phyloP scores from a whole-genome alignment of 1,140 invertebrate genomes.

The Orius insidiosus region DNA sequence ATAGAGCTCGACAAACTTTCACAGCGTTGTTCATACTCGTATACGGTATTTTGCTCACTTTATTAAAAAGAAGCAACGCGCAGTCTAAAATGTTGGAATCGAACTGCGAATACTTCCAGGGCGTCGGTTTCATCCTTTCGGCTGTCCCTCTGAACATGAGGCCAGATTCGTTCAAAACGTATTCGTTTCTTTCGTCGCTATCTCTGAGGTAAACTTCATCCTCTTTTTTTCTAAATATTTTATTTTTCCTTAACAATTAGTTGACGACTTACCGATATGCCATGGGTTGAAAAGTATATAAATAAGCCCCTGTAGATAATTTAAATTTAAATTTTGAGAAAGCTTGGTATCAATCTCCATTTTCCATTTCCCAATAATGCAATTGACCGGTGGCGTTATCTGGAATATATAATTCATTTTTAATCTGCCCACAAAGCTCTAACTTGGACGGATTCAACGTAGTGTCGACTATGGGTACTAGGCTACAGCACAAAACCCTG shows the following conservation, averaged over 20 bases:
- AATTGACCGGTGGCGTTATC: constrained; percentile 49
- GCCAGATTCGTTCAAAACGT: constrained; percentile 71
- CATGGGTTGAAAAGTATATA: constrained; percentile 78
- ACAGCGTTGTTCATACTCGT: constrained; percentile 52
- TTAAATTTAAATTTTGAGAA: constrained; percentile 33
- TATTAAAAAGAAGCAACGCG: constrained; percentile 55
- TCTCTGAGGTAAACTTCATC: constrained; percentile 40
- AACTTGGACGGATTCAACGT: no score
- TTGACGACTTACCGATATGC: constrained; percentile 42
- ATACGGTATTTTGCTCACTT: constrained; percentile 46
- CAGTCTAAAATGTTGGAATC: constrained; percentile 73
- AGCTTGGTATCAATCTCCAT: constrained; percentile 72
- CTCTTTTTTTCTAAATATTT: constrained; percentile 24
- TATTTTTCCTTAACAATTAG: neutral
- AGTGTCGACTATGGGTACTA: no score
- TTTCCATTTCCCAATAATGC: constrained; percentile 69
- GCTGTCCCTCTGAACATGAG: constrained; percentile 79
- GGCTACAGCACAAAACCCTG: no score
- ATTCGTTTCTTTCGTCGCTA: constrained; percentile 61
- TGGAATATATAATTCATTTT: no score
- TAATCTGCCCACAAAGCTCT: no score
- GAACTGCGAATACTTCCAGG: constrained; percentile 87
- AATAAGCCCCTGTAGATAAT: constrained; percentile 41
- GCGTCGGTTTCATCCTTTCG: constrained; percentile 57
- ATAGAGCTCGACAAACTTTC: constrained; percentile 52